Evolutionary conservation across 2,113 vertebrate species (phyloP).

Genomic region (Siniperca knerii): DNA sequence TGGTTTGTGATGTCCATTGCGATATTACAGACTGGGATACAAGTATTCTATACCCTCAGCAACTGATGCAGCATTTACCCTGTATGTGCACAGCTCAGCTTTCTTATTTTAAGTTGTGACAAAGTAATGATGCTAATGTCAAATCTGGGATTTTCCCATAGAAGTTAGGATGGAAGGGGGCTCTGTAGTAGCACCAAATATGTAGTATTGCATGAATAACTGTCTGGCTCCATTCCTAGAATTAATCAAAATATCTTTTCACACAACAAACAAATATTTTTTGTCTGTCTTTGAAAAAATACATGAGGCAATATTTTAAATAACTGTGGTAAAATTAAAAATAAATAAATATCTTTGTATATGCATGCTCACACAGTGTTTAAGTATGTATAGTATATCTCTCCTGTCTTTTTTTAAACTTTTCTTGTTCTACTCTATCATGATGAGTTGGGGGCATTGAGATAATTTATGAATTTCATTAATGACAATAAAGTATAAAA

Average conservation of each 20-base stretch:
- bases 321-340: background rate
- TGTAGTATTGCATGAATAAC: background rate
- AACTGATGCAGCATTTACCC: constrained; percentile 59
- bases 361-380: background rate
- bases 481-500: background rate
- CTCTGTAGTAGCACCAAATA: background rate
- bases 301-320: background rate
- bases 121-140: constrained; percentile 24
- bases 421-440: background rate
- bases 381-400: background rate
- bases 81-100: constrained; percentile 56
- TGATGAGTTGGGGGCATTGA: background rate
- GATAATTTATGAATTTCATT: background rate
- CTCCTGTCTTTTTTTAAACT: background rate
- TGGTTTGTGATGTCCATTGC: constrained; percentile 73
- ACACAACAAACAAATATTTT: background rate
- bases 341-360: background rate
- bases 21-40: constrained; percentile 47
- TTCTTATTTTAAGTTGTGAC: constrained; percentile 31
- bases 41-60: constrained; percentile 57
- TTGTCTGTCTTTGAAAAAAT: background rate
- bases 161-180: background rate
- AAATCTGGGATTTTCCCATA: constrained; percentile 29
- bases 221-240: background rate
- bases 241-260: constrained; percentile 25